Percentiles rank a stretch among this genome's conserved stretches.
phyloP scores from a whole-genome alignment of 2,113 vertebrate genomes.

The Perca flavescens region DNA sequence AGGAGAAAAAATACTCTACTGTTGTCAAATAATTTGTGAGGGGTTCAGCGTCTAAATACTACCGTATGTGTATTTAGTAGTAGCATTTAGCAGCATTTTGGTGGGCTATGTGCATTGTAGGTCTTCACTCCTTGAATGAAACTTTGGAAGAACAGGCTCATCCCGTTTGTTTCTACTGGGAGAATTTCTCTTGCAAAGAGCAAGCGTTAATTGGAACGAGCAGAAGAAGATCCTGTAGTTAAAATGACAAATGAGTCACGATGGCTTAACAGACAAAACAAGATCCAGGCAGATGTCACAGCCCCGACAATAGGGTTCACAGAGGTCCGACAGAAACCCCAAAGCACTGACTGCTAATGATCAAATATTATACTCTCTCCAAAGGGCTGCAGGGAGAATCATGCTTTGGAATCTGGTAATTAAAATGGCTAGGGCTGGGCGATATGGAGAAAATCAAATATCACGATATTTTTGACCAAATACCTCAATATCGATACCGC shows the following conservation, averaged over 20 bases:
- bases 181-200: background rate
- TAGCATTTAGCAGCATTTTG: background rate
- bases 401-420: background rate
- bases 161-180: background rate
- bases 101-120: background rate
- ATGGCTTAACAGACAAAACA: background rate
- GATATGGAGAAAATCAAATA: too few species aligned
- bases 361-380: background rate
- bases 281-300: background rate
- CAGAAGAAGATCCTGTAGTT: background rate
- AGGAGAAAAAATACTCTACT: background rate
- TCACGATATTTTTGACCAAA: too few species aligned
- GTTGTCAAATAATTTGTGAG: background rate
- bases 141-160: background rate
- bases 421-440: background rate
- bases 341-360: background rate
- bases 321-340: background rate
- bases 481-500: too few species aligned
- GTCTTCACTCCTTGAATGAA: background rate
- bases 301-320: background rate
- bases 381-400: background rate
- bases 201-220: background rate
- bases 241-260: constrained; percentile 5
- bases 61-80: background rate
- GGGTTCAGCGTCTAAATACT: background rate